phyloP scores from a whole-genome alignment of 2,113 vertebrate species.

The Corythoichthys haematopterus region DNA sequence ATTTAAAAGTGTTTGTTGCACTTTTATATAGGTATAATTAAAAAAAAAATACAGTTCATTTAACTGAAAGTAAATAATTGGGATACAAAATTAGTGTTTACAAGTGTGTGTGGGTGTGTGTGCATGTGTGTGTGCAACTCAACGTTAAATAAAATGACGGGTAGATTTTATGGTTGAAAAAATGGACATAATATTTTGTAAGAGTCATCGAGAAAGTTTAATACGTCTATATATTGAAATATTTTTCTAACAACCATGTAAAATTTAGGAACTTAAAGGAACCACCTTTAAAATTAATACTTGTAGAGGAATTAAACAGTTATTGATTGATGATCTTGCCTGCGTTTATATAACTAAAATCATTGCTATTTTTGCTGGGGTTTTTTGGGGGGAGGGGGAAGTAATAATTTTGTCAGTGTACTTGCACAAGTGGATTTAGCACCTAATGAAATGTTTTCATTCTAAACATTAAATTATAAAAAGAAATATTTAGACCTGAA shows the following conservation, averaged over 20 bases:
- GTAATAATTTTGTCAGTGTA: too few relatives aligned
- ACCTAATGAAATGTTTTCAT: too few relatives aligned
- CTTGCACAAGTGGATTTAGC: too few relatives aligned
- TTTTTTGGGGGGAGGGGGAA: too few relatives aligned
- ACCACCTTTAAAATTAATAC: not conserved
- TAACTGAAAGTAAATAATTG: not conserved
- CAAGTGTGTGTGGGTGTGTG: constrained; percentile 5
- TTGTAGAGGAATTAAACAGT: not conserved
- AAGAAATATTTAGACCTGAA: too few relatives aligned
- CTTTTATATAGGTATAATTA: not conserved
- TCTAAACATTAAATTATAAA: too few relatives aligned
- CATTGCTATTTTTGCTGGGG: too few relatives aligned
- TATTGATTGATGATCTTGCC: not conserved
- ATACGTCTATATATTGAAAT: too few relatives aligned
- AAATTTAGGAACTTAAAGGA: too few relatives aligned
- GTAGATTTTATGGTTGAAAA: not conserved
- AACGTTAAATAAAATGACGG: not conserved
- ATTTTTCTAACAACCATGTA: too few relatives aligned
- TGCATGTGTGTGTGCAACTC: not conserved
- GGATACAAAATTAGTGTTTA: not conserved
- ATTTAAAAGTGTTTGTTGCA: not conserved
- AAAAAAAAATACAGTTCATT: not conserved
- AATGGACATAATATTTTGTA: not conserved
- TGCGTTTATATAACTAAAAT: too few relatives aligned
- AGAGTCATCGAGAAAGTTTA: not conserved